Percentiles rank a stretch among this genome's conserved stretches.
Evolutionary conservation across 2,797 vertebrate species (phyloP).

Genomic region (Enteromius viviparus): DNA sequence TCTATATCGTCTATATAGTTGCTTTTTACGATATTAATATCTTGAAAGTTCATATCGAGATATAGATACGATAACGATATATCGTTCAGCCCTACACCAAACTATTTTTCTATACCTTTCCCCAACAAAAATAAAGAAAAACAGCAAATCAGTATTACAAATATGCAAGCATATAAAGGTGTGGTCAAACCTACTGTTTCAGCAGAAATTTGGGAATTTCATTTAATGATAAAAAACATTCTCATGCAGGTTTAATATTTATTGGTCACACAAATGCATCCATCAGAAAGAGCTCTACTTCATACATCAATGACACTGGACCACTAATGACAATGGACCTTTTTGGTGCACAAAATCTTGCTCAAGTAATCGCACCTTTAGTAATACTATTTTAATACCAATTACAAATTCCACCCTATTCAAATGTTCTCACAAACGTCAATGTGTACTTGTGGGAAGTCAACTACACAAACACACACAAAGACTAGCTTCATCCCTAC

Average conservation of each 20-base stretch:
- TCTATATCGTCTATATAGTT: no score
- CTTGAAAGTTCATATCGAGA: no score
- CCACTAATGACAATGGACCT: no score
- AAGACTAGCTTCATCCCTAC: slow-evolving; percentile 73
- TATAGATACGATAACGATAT: no score
- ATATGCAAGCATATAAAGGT: background rate
- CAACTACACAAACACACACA: slow-evolving; percentile 3
- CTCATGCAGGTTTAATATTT: background rate
- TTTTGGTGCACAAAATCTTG: background rate
- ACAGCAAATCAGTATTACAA: background rate
- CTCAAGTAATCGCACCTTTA: background rate
- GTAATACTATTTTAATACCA: background rate
- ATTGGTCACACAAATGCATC: background rate
- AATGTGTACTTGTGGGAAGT: background rate
- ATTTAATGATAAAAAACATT: background rate
- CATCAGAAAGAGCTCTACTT: background rate
- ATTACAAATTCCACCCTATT: background rate
- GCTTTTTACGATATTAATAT: no score
- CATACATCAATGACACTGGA: no score
- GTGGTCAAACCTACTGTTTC: background rate
- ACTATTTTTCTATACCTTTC: no score
- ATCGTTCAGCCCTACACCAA: no score
- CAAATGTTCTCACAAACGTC: background rate
- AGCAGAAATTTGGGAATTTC: background rate
- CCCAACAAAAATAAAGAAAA: no score